These are phyloP conservation scores for Engystomops pustulosus DNA, from an alignment of 2,113 vertebrate species.

Conservation along the genomic window DNA sequence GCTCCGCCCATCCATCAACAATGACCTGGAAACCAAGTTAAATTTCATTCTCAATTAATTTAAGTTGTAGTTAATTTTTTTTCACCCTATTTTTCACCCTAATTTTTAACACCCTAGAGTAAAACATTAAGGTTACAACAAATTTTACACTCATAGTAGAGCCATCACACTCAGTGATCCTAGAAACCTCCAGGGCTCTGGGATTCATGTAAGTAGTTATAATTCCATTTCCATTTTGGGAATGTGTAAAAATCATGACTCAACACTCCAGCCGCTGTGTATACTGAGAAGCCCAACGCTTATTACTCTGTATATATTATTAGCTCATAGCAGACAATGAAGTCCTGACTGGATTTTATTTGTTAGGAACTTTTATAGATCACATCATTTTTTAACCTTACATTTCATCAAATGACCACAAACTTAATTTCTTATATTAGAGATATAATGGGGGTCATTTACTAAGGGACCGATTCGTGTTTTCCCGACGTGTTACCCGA, in stretches of 20 bases:
- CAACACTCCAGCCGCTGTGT: background rate
- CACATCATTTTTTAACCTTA: no score
- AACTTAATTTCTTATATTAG: no score
- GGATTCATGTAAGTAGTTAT: background rate
- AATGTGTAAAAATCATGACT: slow-evolving; percentile 15
- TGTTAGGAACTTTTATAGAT: no score
- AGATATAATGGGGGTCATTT: background rate
- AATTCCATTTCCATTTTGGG: slow-evolving; percentile 35
- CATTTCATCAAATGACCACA: no score
- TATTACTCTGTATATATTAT: background rate
- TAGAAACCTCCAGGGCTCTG: background rate
- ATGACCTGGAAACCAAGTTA: no score
- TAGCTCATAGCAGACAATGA: background rate
- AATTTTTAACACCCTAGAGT: no score
- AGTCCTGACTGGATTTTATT: background rate
- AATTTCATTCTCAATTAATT: no score
- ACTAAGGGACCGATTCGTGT: background rate
- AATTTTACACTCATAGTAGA: background rate
- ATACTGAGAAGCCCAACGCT: background rate
- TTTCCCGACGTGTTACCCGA: no score
- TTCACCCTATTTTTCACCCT: no score
- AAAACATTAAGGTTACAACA: no score
- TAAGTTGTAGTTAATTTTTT: no score
- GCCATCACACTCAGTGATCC: background rate
- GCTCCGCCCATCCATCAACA: no score